Base-by-base conservation (phyloP, 2,797 vertebrate species). In the Pithecia hirsuta region DNA sequence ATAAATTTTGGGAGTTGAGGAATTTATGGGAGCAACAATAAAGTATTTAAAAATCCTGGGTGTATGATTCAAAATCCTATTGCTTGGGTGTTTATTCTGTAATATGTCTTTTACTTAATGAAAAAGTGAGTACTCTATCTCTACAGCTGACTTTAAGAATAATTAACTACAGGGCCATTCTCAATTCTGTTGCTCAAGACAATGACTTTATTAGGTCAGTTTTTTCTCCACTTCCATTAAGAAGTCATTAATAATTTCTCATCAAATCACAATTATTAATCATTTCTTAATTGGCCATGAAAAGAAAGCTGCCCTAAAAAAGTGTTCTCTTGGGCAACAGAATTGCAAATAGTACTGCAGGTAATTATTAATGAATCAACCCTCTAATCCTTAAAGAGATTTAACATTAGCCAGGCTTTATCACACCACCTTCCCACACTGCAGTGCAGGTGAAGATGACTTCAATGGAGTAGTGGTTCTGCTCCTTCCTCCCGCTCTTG, bases 271-370 rank as follows among this genome's bases (percentile, higher is more conserved):
- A 44, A 64, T 61, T 13, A 52, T 78, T 46, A 67, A 41, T 24
- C 70, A 64, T 57, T 86, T 78, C 75, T 82, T 78, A 59, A 76
- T 46, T 46, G 87, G 22, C 61, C 44, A 9, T 10, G 2, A 81
- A 90, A 72, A 93, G 33, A 26, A 87, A 70, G 64, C 48, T 48
- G 59, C 87, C 59, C 78, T 88, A 28, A 92, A 52, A 76, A 72
- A 61, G 20, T 39, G 20, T 67, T 86, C 30, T 74, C 33, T 33
- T 39, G 33, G 22, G 82, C 39, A 88, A 41, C 36, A 55, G 33
- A 79, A 83, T 55, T 39, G 26, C 67, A 88, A 59, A 4, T 30
- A 70, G 15, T 70, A 50, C 83, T 39, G 36, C 44, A 24, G 33
- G 52, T 13, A 36, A 59, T 70, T 82, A 52, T 83, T 78, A 94